A percentile compares a stretch with the other conserved stretches of the same genome.
Evolutionary conservation across 2,113 vertebrate genomes (phyloP).

Genomic region (Anas platyrhynchos): DNA sequence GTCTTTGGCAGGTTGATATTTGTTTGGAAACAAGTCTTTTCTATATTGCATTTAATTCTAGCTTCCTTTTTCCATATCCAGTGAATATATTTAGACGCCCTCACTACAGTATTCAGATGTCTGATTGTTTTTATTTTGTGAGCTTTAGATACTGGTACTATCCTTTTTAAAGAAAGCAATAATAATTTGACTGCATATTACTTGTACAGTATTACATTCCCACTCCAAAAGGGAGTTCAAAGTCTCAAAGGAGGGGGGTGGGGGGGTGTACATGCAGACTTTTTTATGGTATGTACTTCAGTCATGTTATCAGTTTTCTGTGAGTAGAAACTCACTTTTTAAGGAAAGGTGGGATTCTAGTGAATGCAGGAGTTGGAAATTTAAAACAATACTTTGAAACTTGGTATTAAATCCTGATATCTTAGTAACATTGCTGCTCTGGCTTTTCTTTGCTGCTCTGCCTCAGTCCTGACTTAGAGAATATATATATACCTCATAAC

Average conservation of each 20-base stretch:
- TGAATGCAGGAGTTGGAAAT: not conserved
- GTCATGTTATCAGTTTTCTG: not conserved
- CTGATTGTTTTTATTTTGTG: not conserved
- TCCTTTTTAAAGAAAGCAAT: not conserved
- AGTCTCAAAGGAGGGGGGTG: too few relatives aligned
- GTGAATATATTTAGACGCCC: not conserved
- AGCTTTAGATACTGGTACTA: not conserved
- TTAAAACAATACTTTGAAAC: not conserved
- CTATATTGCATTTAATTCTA: not conserved
- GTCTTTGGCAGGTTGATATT: not conserved
- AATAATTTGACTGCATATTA: not conserved
- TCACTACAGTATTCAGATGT: not conserved
- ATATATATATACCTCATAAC: not conserved
- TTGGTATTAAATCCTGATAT: not conserved
- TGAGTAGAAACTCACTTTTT: not conserved
- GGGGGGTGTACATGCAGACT: not conserved
- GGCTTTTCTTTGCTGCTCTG: not conserved
- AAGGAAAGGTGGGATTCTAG: not conserved
- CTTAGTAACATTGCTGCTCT: not conserved
- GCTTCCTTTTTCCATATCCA: not conserved
- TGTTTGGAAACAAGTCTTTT: not conserved
- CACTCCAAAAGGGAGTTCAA: not conserved
- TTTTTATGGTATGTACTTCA: not conserved
- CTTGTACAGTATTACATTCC: not conserved
- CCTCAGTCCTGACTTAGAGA: not conserved